Base-by-base conservation (phyloP, 2,888 invertebrate species). In the Rhodophaea formosa region DNA sequence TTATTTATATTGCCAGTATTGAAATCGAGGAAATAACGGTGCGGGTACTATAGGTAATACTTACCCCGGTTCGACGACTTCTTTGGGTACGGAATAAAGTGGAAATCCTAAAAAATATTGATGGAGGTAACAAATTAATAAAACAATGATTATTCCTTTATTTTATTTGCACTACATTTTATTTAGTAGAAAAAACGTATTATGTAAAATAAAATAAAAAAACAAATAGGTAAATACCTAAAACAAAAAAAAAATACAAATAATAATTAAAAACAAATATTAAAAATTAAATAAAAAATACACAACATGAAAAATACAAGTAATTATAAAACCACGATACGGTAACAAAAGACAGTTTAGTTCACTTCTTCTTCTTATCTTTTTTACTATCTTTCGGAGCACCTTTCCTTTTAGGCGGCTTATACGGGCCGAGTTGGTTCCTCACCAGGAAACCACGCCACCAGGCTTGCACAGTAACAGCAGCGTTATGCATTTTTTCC, bases 401-500 rank as follows among this genome's bases (percentile, higher is more conserved):
- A 8, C 66, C 70, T 55, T 72, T 77, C 59, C 74, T 79, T 65
- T 75, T 80, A 15, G 61, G 53, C 0, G 61, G 61, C 16, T 75
- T 84, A 62, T 67, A 88, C 0, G 88, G 90, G 0, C 90, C 90
- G 0, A 90, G 75, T 47, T 82, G 72, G n/a, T 70, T 72, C 1
- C 90, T 79, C 0, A 89, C 90, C 2, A 89, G 72, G 16, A 89
- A 53, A 0, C 90, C 90, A 12, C 90, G 80, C 90, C 90, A 90
- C 90, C 90, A 90, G 8, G 88, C 82, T 61, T 90, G 90, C 42
- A 88, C 84, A 1, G 64, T 70, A 3, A 79, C 68, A 0, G 90
- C 89, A 0, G 86, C 80, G 0, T 71, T 78, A 3, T 62, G 71
- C 88, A 89, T 89, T 64, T 75, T 82, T 47, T 80, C 75, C 0